Evolutionary conservation across 1,140 invertebrate species (phyloP), one percentile per base, ranked within the genome.

Genomic region (Calosoma granatense): DNA sequence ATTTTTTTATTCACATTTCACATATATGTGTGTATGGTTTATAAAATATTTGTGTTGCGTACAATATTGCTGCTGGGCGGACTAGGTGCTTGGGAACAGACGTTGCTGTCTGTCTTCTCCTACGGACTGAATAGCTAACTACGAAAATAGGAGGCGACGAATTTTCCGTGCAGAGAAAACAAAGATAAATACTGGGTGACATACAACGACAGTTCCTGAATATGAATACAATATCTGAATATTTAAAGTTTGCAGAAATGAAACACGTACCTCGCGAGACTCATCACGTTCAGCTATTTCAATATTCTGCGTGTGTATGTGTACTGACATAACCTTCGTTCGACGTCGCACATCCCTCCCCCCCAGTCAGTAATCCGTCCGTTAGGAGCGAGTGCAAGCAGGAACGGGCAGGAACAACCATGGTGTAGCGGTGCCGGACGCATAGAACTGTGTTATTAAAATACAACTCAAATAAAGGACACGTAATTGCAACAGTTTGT

Each of bases 171-270:
- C 41, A 47, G 6, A 47, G 41, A 47, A 47, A 47, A 47, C 41
- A 47, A 47, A 47, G 41, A 47, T 47, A 47, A 47, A 47, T 47
- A 47, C 41, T 47, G 41, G 41, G 9, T 47, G 41, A 47, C 41
- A 47, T 47, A 17, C 41, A 47, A 17, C 41, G 41, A 47, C 41
- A 47, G 17, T 17, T 17, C 6, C 41, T 11, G 41, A 47, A 47
- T 47, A 47, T 47, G 41, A 47, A 47, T 47, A 47, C 41, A 47
- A 47, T 47, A 47, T 47, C 17, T 47, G 41, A 47, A 47, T 47
- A 47, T 47, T 47, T 47, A 47, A 47, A 47, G 9, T 47, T 47
- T 4, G 17, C 15, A 47, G 41, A 47, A 47, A 47, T 47, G 41
- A 47, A 47, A 47, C 41, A 47, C 41, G 9, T 17, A 47, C 9